Base-by-base conservation (phyloP, 2,113 vertebrate species). In the Clarias batrachus region DNA sequence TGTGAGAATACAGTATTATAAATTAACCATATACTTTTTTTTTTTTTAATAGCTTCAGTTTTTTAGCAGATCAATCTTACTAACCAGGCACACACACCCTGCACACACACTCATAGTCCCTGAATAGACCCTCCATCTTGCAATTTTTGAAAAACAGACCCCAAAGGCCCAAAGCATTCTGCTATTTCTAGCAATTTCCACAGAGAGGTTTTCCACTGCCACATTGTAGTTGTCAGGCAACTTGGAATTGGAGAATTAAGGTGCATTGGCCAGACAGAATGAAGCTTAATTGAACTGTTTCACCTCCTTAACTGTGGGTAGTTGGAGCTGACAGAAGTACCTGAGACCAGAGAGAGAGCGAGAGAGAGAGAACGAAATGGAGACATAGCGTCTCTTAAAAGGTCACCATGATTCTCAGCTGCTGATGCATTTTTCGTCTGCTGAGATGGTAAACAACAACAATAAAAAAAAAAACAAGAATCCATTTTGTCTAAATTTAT, bases 261-360 rank as follows among this genome's bases (percentile, higher is more conserved):
- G 82, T 66, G 56, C 74, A 66, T 89, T 68, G n/a, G 87, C 48
- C 77, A 85, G 81, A 84, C 59, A 66, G 82, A 89, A 83, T 85
- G 71, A 84, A 88, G 83, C 86, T 86, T 88, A 90, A 91, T 91
- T 90, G 89, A 91, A 88, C 83, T 80, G 85, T 80, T 87, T 90
- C 85, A 88, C 89, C 86, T 88, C 74, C 65, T 89, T 76, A 87
- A 86, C 60, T 83, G 83, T 78, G 81, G 76, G 81, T 86, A 71
- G 68, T 68, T 88, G 85, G 70, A 79, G 82, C 41, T 85, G 87
- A 87, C 86, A 77, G 88, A 41, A 37, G 10, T 10, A 52, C 37
- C 19, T 54, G 57, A 82, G 8, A 52, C 6, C 1, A 41, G 33
- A 81, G 12, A 60, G 66, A 86, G 37, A 56, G 54, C 10, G 33